A percentile compares a stretch with the other conserved stretches of the same genome.
Conservation (phyloP, 2,888 invertebrate species). For the Nemurella pictetii region DNA sequence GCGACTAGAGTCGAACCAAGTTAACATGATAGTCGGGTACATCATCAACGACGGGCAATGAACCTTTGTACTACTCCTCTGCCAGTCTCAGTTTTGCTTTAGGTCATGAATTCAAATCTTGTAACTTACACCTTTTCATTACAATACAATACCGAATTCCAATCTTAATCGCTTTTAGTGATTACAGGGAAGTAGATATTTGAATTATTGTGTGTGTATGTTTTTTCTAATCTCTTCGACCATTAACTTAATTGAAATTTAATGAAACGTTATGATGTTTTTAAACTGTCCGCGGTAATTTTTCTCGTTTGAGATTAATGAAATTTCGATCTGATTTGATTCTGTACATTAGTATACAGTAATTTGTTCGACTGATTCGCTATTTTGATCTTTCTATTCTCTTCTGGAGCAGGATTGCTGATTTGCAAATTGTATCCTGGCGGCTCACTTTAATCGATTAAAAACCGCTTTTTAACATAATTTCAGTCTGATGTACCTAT, state of each 20-base stretch:
- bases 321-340: not conserved
- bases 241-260: not conserved
- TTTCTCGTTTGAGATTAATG: not conserved
- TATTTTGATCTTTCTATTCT: not conserved
- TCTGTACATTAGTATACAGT: not conserved
- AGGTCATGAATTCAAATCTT: conserved; percentile 28
- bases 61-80: not conserved
- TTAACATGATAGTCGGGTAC: not conserved
- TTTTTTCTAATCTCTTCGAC: not conserved
- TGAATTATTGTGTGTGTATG: not conserved
- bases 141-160: conserved; percentile 22
- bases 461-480: not conserved
- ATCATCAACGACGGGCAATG: conserved; percentile 7
- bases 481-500: not conserved
- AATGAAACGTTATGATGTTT: not conserved
- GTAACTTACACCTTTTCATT: conserved; percentile 23
- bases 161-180: not conserved
- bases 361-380: not conserved
- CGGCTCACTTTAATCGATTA: not conserved
- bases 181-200: conserved; percentile 17
- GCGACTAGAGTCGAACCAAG: not conserved
- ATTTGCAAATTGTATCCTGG: not conserved
- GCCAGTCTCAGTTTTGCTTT: conserved; percentile 2
- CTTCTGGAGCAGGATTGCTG: not conserved
- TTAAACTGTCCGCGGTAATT: not conserved